Evolutionary conservation across 37 sponge, comb jelly and placozoan genomes (phyloP), one percentile per base, ranked within the genome.

Genomic region (Lycopodina hypogea): DNA sequence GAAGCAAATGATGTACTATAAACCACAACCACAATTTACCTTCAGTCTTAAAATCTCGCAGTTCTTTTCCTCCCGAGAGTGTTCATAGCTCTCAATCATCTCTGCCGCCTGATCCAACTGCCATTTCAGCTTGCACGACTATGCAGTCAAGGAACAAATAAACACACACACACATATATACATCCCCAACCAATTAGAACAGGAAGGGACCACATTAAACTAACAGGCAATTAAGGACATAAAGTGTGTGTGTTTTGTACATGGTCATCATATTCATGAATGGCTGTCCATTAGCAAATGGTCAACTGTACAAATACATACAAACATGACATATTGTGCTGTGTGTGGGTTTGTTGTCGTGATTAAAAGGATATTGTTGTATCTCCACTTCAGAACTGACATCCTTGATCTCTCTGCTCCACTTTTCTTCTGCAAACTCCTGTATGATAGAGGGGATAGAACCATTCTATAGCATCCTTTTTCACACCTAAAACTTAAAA

Each of bases 51-150:
- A 68, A 8, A 90, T 56, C 48, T 86, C 79, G 41, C 71, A 57
- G 63, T 81, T 81, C 61, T 85, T 90, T 60, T 90, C 91, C 38
- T 82, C 74, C 36, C 79, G 56, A 3, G 69, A 28, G 22, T 63
- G 35, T 56, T 90, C 91, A 30, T 82, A 80, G 59, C 75, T 62
- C 21, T 77, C 83, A n/a, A 90, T 82, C 68, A 86, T 72, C 28
- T 37, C 38, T 1, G 77, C 77, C 1, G 81, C 87, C 3, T 72
- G 56, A 30, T 63, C 53, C 64, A 83, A 60, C 77, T 77, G 19
- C 59, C 65, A 30, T 42, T 60, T 71, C 48, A 90, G 51, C 77
- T 69, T 90, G 33, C 40, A 72, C 21, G 48, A 4, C n/a, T n/a
- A n/a, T 32, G 7, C 39, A 74, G 86, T 89, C 76, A 90, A 90